A percentile compares a stretch with the other conserved stretches of the same genome.
Conservation (phyloP, 1,140 invertebrate genomes). For the Caenorhabditis elegans region DNA sequence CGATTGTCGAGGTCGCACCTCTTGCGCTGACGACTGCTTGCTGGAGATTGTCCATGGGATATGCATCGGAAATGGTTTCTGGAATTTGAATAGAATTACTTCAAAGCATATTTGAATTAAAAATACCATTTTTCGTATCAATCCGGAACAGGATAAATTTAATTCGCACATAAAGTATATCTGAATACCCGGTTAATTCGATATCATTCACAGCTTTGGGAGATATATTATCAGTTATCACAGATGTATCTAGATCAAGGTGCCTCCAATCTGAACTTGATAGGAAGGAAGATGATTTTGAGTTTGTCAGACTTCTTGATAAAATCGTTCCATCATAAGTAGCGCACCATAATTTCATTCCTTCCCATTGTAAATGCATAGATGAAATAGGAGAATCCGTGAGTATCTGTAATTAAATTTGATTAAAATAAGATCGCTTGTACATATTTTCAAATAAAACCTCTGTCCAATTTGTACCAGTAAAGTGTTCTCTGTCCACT, state of each 20-base stretch:
- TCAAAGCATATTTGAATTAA: too few relatives aligned
- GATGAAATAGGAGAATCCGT: neutral
- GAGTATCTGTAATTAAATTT: neutral
- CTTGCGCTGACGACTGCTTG: neutral
- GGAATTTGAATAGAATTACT: neutral
- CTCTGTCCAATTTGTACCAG: conserved; percentile 4
- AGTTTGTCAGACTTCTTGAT: neutral
- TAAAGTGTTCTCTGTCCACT: neutral
- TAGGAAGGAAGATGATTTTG: neutral
- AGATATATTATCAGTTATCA: neutral
- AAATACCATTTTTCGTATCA: neutral
- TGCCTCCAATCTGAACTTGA: neutral
- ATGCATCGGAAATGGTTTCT: neutral
- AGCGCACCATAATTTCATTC: neutral
- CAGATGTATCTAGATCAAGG: neutral
- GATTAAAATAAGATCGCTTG: too few relatives aligned
- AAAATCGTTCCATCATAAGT: neutral
- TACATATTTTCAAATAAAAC: too few relatives aligned
- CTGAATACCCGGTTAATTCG: neutral
- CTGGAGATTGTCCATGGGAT: conserved; percentile 3
- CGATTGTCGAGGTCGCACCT: neutral
- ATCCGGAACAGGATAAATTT: neutral
- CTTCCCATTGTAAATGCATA: neutral
- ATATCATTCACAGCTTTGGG: neutral
- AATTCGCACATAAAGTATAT: neutral